Percentiles rank a stretch among this genome's conserved stretches.
phyloP scores from a whole-genome alignment of 2,888 invertebrate species.

The Caenorhabditis angaria region DNA sequence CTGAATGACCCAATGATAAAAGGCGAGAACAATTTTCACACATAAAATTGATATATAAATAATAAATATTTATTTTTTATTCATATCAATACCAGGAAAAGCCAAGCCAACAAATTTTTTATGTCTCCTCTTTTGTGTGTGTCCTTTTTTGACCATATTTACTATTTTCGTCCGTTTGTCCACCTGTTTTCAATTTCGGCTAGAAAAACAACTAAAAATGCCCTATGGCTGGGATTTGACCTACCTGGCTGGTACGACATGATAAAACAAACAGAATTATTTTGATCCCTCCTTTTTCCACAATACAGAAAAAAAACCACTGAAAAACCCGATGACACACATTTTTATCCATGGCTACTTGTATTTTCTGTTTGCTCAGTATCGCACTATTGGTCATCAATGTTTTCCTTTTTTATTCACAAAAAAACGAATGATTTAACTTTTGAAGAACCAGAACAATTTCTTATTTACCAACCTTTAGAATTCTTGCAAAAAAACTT shows the following conservation, averaged over 20 bases:
- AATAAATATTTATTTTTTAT: background rate
- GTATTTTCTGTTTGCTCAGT: conserved; percentile 38
- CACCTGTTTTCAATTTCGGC: conserved; percentile 30
- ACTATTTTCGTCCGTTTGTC: conserved; percentile 22
- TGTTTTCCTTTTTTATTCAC: background rate
- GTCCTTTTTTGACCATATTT: conserved; percentile 5
- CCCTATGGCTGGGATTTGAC: background rate
- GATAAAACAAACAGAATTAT: conserved; percentile 29
- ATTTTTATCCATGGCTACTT: conserved; percentile 14
- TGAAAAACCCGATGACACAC: background rate
- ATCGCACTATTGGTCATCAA: conserved; percentile 27
- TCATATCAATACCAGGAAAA: background rate
- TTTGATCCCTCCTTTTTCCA: background rate
- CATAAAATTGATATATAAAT: conserved; percentile 7
- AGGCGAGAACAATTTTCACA: conserved; percentile 7
- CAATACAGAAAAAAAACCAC: background rate
- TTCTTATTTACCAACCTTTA: no score
- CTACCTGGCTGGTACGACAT: conserved; percentile 31
- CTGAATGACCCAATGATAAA: conserved; percentile 4
- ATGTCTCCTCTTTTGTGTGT: background rate
- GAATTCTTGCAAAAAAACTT: no score
- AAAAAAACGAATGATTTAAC: background rate
- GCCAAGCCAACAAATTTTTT: background rate
- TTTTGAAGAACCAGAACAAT: background rate
- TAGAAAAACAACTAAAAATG: background rate